Evolutionary conservation across 1,140 invertebrate species (phyloP).

Genomic region (Rhysida immarginata): DNA sequence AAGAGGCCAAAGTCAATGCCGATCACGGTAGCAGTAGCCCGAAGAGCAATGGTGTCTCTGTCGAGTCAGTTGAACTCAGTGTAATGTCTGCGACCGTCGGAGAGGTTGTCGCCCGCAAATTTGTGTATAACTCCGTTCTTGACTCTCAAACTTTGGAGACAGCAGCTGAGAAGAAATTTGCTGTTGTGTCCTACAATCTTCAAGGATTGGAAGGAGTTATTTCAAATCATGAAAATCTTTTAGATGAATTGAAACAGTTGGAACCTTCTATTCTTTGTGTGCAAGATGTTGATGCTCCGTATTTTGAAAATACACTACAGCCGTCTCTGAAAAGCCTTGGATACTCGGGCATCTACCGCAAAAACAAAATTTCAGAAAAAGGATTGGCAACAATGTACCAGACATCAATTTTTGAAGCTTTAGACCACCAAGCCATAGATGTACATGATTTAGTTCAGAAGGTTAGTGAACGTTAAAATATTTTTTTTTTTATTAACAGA

Average conservation of each 20-base stretch:
- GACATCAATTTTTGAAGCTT: conserved; percentile 10
- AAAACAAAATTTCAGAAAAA: conserved; percentile 7
- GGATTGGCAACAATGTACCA: conserved; percentile 15
- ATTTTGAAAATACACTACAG: conserved; percentile 8
- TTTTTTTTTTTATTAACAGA: neutral
- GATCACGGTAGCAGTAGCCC: too few species aligned
- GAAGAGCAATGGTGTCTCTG: conserved; percentile 12
- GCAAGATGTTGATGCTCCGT: conserved; percentile 12
- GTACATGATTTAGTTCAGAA: conserved; percentile 12
- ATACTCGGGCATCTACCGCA: conserved; percentile 8
- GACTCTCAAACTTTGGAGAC: conserved; percentile 2
- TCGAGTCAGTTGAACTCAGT: conserved; percentile 1
- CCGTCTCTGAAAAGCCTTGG: conserved; percentile 13
- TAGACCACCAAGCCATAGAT: conserved; percentile 4
- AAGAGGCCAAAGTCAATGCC: too few species aligned
- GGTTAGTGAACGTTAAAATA: conserved; percentile 9
- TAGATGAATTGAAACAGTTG: conserved; percentile 11
- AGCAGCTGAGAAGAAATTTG: conserved; percentile 10
- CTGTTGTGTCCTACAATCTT: conserved; percentile 14
- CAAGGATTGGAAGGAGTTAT: neutral
- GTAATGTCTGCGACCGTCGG: neutral
- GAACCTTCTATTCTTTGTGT: conserved; percentile 13
- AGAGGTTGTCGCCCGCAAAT: conserved; percentile 12
- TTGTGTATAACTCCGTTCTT: conserved; percentile 9
- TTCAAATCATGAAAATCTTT: conserved; percentile 13